Base-by-base conservation (phyloP, 1,140 invertebrate genomes). In the Magallana gigas region DNA sequence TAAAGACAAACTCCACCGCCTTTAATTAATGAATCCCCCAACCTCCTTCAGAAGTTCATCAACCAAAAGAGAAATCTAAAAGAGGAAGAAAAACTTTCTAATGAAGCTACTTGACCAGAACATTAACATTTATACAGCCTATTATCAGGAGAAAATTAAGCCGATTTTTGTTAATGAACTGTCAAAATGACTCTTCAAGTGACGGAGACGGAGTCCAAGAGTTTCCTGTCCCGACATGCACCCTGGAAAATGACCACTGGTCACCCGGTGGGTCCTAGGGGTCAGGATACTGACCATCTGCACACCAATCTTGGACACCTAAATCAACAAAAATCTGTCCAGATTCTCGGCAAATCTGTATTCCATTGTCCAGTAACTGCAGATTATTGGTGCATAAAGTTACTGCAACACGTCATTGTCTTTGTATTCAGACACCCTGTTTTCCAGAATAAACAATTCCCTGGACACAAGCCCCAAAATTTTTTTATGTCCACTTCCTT, bases 101-200 rank as follows among this genome's bases (percentile, higher is more conserved):
- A 76, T 76, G 68, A 76, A 76, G 68, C 23, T 29, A 76, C 68
- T 76, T 76, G 68, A 76, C 68, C 68, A 76, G 68, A 76, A 76
- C 68, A 76, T 76, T 76, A 76, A 76, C 68, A 76, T 76, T 76
- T 76, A 76, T 76, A 76, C 68, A 76, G 68, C 68, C 68, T 29
- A 76, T 76, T 76, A 76, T 76, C 68, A 14, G 68, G 68, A 76
- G 68, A 76, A 76, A 76, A 76, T 76, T 76, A 76, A 76, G 68
- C 68, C 36, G 18, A 29, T 76, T 36, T 76, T 76, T 76, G 68
- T 76, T 76, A 76, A 76, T 76, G 68, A 76, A 76, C 68, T 76
- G 68, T 29, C 68, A 76, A 18, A 76, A 76, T 76, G 68, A 76
- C 68, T 76, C 68, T 76, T 9, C 36, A 29, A 29, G 68, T 29